These are phyloP conservation scores for Microctenopoma stevenorrisi DNA, from an alignment of 2,797 vertebrate species.

Conservation along the genomic window DNA sequence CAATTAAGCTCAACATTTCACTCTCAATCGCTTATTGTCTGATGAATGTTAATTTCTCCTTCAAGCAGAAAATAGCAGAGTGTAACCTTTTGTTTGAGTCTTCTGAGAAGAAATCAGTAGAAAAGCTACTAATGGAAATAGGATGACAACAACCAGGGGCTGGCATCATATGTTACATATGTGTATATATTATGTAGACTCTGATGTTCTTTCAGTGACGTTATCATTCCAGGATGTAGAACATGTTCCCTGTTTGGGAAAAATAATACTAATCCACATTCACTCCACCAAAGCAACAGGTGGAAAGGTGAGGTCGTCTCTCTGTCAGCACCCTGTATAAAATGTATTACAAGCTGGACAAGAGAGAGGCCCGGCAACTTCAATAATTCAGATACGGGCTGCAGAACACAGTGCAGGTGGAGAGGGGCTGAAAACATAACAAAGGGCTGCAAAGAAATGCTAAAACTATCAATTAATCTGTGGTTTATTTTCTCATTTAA, in stretches of 20 bases:
- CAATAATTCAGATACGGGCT: conserved; percentile 78
- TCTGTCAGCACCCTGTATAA: conserved; percentile 54
- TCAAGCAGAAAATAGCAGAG: background rate
- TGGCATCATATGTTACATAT: background rate
- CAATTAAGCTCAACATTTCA: background rate
- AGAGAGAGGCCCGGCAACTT: conserved; percentile 65
- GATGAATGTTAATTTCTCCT: background rate
- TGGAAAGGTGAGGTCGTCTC: conserved; percentile 21
- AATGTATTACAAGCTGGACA: conserved; percentile 58
- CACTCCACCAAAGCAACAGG: background rate
- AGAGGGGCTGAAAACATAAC: conserved; percentile 16
- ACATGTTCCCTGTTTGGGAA: background rate
- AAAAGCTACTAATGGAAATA: background rate
- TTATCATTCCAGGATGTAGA: background rate
- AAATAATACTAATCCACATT: background rate
- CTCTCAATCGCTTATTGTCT: no score
- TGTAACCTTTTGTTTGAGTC: no score
- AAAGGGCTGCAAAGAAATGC: background rate
- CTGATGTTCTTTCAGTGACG: no score
- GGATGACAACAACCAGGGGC: conserved; percentile 1
- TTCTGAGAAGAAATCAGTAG: background rate
- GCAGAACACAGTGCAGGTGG: conserved; percentile 37
- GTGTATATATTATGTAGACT: no score
- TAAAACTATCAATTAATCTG: background rate
- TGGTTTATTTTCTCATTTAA: background rate